Evolutionary conservation across 2,113 vertebrate species (phyloP).

Genomic region (Phoxinus phoxinus): DNA sequence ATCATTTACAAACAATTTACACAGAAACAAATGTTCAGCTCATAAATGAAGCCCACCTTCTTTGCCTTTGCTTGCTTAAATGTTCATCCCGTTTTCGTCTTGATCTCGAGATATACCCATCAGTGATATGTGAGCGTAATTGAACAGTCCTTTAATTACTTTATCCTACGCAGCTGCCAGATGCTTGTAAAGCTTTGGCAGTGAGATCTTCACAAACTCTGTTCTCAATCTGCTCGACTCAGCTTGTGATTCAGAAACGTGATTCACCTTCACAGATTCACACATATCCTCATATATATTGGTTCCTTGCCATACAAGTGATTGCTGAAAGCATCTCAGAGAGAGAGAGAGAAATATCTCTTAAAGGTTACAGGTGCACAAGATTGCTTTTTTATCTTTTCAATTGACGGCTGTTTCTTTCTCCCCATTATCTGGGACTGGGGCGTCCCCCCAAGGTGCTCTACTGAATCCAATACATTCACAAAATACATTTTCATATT

Average conservation of each 20-base stretch:
- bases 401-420: slow-evolving; percentile 43
- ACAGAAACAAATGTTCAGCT: background rate
- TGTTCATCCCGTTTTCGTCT: background rate
- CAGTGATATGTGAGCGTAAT: background rate
- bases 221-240: background rate
- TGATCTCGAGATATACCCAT: background rate
- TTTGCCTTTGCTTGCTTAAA: background rate
- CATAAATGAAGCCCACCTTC: background rate
- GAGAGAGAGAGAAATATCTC: slow-evolving; percentile 16
- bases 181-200: background rate
- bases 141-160: background rate
- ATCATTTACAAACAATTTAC: background rate
- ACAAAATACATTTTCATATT: slow-evolving; percentile 48
- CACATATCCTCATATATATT: slow-evolving; percentile 27
- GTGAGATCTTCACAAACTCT: background rate
- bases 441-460: slow-evolving; percentile 29
- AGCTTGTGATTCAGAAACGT: background rate
- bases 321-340: slow-evolving; percentile 32
- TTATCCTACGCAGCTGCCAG: background rate
- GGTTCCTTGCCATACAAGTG: slow-evolving; percentile 4
- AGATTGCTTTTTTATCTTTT: slow-evolving; percentile 46
- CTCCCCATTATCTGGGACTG: slow-evolving; percentile 31
- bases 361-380: slow-evolving; percentile 35
- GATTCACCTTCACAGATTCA: slow-evolving; percentile 28
- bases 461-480: slow-evolving; percentile 38